Evolutionary conservation across 2,113 vertebrate genomes (phyloP), one percentile per base, ranked within the genome.

Genomic region (Triplophysa siluroides): DNA sequence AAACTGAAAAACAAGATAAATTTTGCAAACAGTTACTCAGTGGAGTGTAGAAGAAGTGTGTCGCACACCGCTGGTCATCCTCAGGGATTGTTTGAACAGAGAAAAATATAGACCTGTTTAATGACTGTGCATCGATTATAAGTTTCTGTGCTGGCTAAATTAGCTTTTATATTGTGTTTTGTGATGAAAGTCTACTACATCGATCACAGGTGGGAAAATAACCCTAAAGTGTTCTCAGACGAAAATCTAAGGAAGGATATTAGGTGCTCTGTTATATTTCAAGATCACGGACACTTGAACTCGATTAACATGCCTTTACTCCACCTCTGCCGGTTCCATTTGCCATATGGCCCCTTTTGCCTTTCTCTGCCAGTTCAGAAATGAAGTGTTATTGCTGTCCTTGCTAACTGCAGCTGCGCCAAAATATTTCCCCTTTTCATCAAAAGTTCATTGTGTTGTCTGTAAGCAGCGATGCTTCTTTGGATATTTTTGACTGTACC

Each of bases 221-320:
- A 38, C 33, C 33, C 33, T 38, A 8, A 38, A 38, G 33, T 38
- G 33, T 38, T 38, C 33, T 7, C 33, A 38, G 33, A 38, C 33
- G 63, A 78, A 71, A 82, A 54, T 81, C 56, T 43, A 52, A 38
- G 54, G 50, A 78, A 78, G 56, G 24, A 73, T 69, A 64, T 33
- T 56, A 38, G 45, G 26, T 73, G 70, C 72, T 75, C 72, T 62
- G n/a, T 62, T 62, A 61, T 26, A 60, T 73, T 73, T 58, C 52
- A 23, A 62, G 41, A 29, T 18, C 52, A 82, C 29, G 58, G 58
- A 38, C 11, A 58, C 10, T 38, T 19, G 38, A 72, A 72, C 26
- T 58, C 50, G 21, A 72, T 72, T 38, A 72, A 16, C 29, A 21
- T 29, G 21, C 18, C 18, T 2, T 24, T n/a, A 60, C n/a, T 73